Evolutionary conservation across 2,797 vertebrate genomes (phyloP).

Genomic region (Helarctos malayanus): DNA sequence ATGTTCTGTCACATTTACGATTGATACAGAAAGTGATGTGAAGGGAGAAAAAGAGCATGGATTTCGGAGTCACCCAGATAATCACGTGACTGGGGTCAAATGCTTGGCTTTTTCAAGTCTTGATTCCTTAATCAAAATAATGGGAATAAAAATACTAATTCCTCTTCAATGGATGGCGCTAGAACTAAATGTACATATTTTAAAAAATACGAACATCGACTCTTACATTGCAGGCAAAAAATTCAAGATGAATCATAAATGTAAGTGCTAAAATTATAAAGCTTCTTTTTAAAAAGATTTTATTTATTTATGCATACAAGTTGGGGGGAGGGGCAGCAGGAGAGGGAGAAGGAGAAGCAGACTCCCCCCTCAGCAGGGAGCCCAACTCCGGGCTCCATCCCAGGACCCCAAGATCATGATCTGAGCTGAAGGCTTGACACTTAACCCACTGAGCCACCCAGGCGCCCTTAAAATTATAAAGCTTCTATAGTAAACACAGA

Average conservation of each 20-base stretch:
- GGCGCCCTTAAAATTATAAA: neutral
- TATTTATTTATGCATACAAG: neutral
- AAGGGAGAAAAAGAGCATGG: neutral
- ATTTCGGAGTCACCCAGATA: neutral
- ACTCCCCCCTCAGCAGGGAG: neutral
- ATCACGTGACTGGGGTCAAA: neutral
- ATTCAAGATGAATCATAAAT: slow-evolving; percentile 63
- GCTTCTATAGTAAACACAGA: slow-evolving; percentile 57
- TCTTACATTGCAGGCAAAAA: slow-evolving; percentile 10
- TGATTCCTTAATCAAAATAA: slow-evolving; percentile 38
- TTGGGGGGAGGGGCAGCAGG: neutral
- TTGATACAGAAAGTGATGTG: neutral
- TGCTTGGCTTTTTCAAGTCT: slow-evolving; percentile 1
- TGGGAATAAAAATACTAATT: slow-evolving; percentile 44
- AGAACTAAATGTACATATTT: neutral
- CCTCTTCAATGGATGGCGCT: neutral
- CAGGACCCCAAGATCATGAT: neutral
- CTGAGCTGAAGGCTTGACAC: neutral
- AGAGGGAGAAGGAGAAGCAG: neutral
- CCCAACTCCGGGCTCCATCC: neutral
- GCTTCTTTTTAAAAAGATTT: neutral
- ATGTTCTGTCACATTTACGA: neutral
- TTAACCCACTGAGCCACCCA: neutral
- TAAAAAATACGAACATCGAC: slow-evolving; percentile 34
- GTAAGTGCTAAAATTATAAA: slow-evolving; percentile 5